Percentiles rank a stretch among this genome's conserved stretches.
Conservation (phyloP, 2,113 vertebrate species). For the Ophiodon elongatus region DNA sequence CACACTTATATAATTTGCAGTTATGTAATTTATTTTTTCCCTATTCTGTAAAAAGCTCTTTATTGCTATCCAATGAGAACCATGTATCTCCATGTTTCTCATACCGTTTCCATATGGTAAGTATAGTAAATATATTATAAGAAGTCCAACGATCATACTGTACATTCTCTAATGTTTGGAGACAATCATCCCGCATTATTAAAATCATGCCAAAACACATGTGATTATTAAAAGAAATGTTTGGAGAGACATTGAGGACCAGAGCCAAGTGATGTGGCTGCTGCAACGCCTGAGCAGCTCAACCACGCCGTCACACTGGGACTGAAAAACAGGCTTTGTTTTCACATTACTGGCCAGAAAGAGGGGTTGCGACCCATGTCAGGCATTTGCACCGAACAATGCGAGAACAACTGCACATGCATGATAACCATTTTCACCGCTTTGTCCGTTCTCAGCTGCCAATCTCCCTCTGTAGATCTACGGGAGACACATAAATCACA, state of each 20-base stretch:
- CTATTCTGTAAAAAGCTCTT: background rate
- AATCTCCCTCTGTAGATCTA: conserved; percentile 57
- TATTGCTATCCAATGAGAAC: background rate
- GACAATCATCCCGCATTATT: background rate
- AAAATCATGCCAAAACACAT: background rate
- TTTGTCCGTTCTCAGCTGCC: conserved; percentile 62
- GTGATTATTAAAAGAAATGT: background rate
- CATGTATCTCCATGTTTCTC: background rate
- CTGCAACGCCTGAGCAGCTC: conserved; percentile 13
- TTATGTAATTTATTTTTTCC: background rate
- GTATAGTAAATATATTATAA: too few species aligned
- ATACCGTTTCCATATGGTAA: background rate
- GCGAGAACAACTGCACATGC: conserved; percentile 51
- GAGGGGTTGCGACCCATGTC: conserved; percentile 56
- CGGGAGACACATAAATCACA: conserved; percentile 53
- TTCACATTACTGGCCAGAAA: conserved; percentile 23
- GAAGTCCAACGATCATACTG: background rate
- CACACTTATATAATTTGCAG: background rate
- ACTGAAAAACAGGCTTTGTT: conserved; percentile 50
- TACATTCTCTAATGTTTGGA: background rate
- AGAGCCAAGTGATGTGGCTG: background rate
- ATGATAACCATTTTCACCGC: conserved; percentile 59
- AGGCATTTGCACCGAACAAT: conserved; percentile 38
- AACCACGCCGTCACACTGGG: background rate
- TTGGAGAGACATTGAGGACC: background rate